phyloP scores from a whole-genome alignment of 2,888 invertebrate species.

The Opisthograptis luteolata region DNA sequence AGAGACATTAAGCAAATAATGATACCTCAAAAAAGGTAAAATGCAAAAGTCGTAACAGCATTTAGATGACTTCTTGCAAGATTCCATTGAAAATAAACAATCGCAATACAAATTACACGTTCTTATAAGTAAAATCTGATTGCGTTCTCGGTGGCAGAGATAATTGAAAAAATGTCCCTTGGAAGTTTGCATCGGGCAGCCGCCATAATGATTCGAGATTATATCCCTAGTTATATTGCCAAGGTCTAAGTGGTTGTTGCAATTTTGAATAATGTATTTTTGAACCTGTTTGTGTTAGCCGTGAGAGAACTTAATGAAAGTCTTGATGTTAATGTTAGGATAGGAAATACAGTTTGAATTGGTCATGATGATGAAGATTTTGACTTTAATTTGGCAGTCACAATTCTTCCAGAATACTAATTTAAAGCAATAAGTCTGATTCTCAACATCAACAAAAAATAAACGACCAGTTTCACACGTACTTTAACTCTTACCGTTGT shows the following conservation, averaged over 20 bases:
- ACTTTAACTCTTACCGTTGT: background rate
- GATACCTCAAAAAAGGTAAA: slow-evolving; percentile 2
- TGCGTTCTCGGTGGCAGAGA: slow-evolving; percentile 65
- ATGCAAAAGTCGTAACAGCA: slow-evolving; percentile 4
- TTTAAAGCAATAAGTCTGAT: too few relatives aligned
- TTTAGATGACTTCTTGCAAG: slow-evolving; percentile 15
- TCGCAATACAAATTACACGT: slow-evolving; percentile 47
- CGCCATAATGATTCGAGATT: slow-evolving; percentile 66
- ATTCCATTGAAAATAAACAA: slow-evolving; percentile 23
- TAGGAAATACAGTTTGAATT: slow-evolving; percentile 5
- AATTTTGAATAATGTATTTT: slow-evolving; percentile 24
- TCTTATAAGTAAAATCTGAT: slow-evolving; percentile 65
- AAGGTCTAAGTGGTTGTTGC: slow-evolving; percentile 29
- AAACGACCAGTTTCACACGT: slow-evolving; percentile 7
- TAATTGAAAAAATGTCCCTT: slow-evolving; percentile 72
- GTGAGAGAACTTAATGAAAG: slow-evolving; percentile 18
- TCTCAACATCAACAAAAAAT: background rate
- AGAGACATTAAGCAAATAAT: slow-evolving; percentile 11
- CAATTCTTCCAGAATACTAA: too few relatives aligned
- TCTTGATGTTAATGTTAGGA: background rate
- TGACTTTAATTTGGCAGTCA: background rate
- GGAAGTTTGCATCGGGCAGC: slow-evolving; percentile 58
- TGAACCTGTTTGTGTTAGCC: slow-evolving; percentile 13
- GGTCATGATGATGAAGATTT: too few relatives aligned
- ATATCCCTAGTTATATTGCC: slow-evolving; percentile 41